Conservation (phyloP, 2,888 invertebrate genomes). For the Drosophila anomelani region DNA sequence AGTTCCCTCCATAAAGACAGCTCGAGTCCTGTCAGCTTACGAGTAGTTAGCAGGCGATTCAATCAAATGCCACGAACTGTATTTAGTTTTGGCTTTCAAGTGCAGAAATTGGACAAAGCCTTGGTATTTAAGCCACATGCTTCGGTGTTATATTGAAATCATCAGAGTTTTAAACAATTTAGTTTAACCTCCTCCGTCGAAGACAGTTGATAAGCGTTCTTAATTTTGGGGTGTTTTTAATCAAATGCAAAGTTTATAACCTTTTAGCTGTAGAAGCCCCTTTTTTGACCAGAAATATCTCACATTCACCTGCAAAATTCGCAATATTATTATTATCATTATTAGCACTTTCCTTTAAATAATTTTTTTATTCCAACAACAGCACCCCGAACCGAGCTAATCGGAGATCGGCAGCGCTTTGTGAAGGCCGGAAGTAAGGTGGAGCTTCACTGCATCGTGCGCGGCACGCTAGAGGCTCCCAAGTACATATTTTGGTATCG, state of each 20-base stretch:
- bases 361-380: slow-evolving; percentile 53
- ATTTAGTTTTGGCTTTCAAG: background rate
- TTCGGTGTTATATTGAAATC: background rate
- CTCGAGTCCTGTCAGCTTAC: background rate
- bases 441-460: slow-evolving; percentile 94
- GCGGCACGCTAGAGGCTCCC: slow-evolving; percentile 94
- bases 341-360: background rate
- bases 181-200: background rate
- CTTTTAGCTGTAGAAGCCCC: no score
- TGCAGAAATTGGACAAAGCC: background rate
- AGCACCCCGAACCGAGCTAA: slow-evolving; percentile 96
- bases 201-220: background rate
- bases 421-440: slow-evolving; percentile 96
- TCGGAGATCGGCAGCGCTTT: slow-evolving; percentile 94
- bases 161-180: background rate
- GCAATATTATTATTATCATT: no score
- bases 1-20: background rate
- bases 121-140: background rate
- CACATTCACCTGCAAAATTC: no score
- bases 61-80: background rate
- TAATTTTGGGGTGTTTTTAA: no score
- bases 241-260: no score
- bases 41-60: background rate
- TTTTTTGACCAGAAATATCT: no score
- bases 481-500: slow-evolving; percentile 98